Evolutionary conservation across 2,888 invertebrate species (phyloP), one percentile per base, ranked within the genome.

Genomic region (Embidobia sp.): DNA sequence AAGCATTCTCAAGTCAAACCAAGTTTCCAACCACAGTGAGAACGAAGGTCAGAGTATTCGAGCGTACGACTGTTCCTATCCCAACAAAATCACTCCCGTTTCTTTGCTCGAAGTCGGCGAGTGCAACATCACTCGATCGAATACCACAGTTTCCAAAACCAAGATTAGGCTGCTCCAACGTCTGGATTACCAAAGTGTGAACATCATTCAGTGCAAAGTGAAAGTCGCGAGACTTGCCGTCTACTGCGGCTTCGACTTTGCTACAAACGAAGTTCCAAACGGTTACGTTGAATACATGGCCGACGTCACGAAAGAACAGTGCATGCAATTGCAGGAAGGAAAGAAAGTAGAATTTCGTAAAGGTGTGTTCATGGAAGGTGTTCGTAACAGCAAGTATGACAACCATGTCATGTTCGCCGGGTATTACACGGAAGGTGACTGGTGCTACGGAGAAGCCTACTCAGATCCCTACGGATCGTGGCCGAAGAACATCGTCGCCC

Each of bases 391-490:
- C n/a, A n/a, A n/a, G n/a, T n/a, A n/a, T 13, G 1, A 6, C 0
- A 11, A 37, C n/a, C 10, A 19, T 1, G 44, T 19, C 8, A 2
- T 11, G 1, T 11, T 77, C 0, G 72, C 72, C 0, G 77, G 77
- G 0, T 15, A 18, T 3, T 7, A 40, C 0, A 18, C 10, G 0
- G n/a, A 15, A 2, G 46, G 64, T 3, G 78, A 79, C 2, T 26
- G 11, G 0, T 80, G 78, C 4, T 15, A 13, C 0, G 79, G 80
- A 1, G 59, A 49, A 0, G 51, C 44, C 10, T 81, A 69, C 31
- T 51, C 55, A 10, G 80, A 79, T 6, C 29, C 55, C 0, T 79
- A 53, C 5, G 72, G 79, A 2, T 61, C 7, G 0, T 81, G 79
- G 77, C 8, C 19, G 1, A 8, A 31, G 0, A 37, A 61, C 2